These are phyloP conservation scores for Oceanodroma leucorhoa DNA, from an alignment of 2,797 vertebrate species.

Conservation along the genomic window DNA sequence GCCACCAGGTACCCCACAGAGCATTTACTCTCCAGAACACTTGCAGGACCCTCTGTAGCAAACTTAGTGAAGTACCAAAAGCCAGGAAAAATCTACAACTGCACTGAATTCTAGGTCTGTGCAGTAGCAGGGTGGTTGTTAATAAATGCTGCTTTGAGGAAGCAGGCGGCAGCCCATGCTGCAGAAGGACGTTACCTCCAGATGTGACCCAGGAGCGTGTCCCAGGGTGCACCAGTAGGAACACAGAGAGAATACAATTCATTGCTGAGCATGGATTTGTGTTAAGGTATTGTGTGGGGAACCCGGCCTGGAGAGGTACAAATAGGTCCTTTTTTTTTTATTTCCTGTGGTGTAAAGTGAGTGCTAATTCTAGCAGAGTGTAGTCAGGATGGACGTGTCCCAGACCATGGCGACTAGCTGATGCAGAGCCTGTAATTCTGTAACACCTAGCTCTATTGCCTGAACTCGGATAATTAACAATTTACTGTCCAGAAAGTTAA, in stretches of 20 bases:
- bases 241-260: background rate
- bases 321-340: background rate
- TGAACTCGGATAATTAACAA: background rate
- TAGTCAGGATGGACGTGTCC: no score
- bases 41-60: background rate
- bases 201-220: background rate
- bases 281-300: background rate
- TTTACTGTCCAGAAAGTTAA: background rate
- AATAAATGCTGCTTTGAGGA: background rate
- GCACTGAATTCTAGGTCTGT: background rate
- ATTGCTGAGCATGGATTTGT: background rate
- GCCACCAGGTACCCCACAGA: background rate
- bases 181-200: background rate
- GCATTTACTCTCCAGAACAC: background rate
- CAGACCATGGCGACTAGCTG: background rate
- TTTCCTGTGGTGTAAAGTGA: background rate
- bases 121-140: background rate
- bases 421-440: background rate
- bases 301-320: background rate
- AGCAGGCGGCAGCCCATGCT: background rate
- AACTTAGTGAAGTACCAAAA: background rate
- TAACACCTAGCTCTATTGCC: background rate
- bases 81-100: background rate
- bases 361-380: background rate
- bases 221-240: background rate